A percentile compares a stretch with the other conserved stretches of the same genome.
phyloP scores from a whole-genome alignment of 2,888 invertebrate species.

The Gnatocerus cornutus region DNA sequence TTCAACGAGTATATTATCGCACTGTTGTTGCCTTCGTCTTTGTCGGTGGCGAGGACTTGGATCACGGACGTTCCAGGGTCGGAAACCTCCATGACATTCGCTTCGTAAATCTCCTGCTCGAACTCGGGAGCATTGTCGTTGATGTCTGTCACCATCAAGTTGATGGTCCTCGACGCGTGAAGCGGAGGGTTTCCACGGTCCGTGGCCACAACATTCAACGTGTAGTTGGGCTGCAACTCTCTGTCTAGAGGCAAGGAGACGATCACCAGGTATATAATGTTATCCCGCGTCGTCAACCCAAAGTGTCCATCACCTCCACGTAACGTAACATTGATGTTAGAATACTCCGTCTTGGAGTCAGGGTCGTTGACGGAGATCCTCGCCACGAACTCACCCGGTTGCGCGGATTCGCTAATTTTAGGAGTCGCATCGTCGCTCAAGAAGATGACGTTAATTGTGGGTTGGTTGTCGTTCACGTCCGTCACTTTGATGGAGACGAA shows the following conservation, averaged over 20 bases:
- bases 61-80: constrained; percentile 93
- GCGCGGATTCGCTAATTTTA: constrained; percentile 94
- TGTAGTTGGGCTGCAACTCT: constrained; percentile 89
- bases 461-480: constrained; percentile 95
- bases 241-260: constrained; percentile 93
- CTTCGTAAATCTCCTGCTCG: constrained; percentile 84
- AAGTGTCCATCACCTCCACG: constrained; percentile 94
- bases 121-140: constrained; percentile 96
- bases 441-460: constrained; percentile 94
- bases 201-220: constrained; percentile 90
- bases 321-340: constrained; percentile 92
- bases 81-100: constrained; percentile 93
- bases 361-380: constrained; percentile 96
- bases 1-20: constrained; percentile 86
- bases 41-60: constrained; percentile 87
- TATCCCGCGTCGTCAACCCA: constrained; percentile 92
- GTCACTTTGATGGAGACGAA: constrained; percentile 93
- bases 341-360: constrained; percentile 92
- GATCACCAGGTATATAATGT: constrained; percentile 92
- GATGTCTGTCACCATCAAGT: constrained; percentile 90
- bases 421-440: constrained; percentile 94
- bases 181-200: constrained; percentile 93
- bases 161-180: constrained; percentile 88
- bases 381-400: constrained; percentile 94
- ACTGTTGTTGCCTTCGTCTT: constrained; percentile 92